Evolutionary conservation across 2,797 vertebrate species (phyloP).

Genomic region (Chelonia mydas): DNA sequence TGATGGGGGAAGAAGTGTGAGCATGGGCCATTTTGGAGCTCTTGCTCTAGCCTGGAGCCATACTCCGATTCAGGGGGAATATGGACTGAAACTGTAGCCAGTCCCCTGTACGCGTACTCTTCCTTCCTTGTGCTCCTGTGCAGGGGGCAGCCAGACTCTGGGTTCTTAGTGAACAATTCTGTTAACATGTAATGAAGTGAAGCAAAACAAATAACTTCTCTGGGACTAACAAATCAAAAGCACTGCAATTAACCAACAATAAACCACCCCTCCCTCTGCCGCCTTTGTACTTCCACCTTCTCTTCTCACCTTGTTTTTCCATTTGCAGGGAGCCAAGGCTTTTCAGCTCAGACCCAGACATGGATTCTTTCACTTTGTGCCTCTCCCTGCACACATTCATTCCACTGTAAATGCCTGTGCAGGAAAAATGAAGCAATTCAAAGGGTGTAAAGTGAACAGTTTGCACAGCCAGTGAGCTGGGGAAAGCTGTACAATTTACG

Average conservation of each 20-base stretch:
- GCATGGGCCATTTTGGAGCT: neutral
- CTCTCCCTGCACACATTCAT: neutral
- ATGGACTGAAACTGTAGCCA: neutral
- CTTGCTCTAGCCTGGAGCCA: neutral
- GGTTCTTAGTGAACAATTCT: neutral
- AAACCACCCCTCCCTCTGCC: neutral
- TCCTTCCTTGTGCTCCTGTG: neutral
- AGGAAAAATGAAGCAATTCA: neutral
- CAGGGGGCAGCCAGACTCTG: neutral
- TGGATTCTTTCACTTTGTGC: neutral
- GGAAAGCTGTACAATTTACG: constrained; percentile 43
- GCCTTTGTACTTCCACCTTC: neutral
- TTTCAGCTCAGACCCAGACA: neutral
- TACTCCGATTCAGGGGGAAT: accelerated
- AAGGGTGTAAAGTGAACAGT: neutral
- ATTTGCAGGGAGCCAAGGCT: neutral
- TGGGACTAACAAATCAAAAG: neutral
- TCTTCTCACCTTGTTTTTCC: neutral
- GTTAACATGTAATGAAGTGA: neutral
- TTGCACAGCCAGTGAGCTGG: constrained; percentile 21
- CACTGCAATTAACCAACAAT: neutral
- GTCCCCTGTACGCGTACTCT: accelerated
- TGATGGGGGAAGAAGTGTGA: neutral
- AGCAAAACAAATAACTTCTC: neutral
- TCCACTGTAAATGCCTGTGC: neutral